These are phyloP conservation scores for Acrocephalus kingi DNA, from an alignment of 2,113 vertebrate species.

Conservation along the genomic window DNA sequence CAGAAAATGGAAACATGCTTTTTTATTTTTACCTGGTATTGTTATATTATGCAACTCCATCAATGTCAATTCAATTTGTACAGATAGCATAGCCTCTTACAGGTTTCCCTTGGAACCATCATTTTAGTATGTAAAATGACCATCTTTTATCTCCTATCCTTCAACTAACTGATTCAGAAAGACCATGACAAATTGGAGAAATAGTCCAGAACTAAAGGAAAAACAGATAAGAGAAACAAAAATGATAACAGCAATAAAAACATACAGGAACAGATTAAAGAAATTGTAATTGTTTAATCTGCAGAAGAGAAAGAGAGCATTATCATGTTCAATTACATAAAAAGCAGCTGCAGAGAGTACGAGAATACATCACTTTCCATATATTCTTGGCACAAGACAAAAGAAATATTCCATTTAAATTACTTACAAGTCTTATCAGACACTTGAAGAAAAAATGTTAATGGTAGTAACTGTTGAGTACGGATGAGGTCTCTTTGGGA, in stretches of 20 bases:
- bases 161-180: background rate
- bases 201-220: background rate
- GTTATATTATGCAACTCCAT: background rate
- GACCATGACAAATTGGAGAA: background rate
- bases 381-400: constrained; percentile 27
- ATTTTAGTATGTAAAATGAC: background rate
- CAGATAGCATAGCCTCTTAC: background rate
- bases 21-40: background rate
- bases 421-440: constrained; percentile 26
- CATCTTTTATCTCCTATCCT: background rate
- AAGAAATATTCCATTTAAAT: constrained; percentile 28
- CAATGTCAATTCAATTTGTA: background rate
- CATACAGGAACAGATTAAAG: background rate
- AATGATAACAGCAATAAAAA: background rate
- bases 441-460: background rate
- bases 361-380: background rate
- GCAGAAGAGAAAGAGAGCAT: background rate
- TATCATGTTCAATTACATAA: background rate
- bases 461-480: background rate
- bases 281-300: background rate
- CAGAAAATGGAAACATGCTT: background rate
- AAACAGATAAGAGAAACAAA: background rate
- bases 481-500: background rate
- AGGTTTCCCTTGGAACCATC: background rate
- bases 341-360: background rate